Conservation (phyloP, 1,140 invertebrate species). For the Oscheius sp. region DNA sequence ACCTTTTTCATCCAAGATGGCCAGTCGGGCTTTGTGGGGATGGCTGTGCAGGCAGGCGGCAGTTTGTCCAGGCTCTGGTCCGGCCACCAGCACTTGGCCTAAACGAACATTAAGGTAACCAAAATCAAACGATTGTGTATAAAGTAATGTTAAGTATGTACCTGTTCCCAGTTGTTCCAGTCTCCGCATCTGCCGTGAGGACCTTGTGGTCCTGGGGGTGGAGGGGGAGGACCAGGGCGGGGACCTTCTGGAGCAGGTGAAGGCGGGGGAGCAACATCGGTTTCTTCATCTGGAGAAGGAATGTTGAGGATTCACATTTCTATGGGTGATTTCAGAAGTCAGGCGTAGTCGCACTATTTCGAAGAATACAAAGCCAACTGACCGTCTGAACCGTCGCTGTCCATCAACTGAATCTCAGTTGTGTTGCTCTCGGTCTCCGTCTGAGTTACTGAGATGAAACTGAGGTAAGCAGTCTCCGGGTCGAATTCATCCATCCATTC, state of each 20-base stretch:
- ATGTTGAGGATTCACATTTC: no score
- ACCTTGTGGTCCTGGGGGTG: neutral
- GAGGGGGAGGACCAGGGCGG: neutral
- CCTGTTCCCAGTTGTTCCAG: neutral
- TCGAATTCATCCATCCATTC: neutral
- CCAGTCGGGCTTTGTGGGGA: constrained; percentile 23
- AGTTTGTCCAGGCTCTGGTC: constrained; percentile 10
- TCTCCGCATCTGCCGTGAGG: neutral
- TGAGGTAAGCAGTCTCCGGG: neutral
- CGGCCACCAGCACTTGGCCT: constrained; percentile 36
- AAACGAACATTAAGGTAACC: neutral
- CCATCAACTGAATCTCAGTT: no score
- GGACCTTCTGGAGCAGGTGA: neutral
- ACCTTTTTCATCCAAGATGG: constrained; percentile 30
- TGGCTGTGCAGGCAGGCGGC: constrained; percentile 11
- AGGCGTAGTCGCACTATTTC: no score
- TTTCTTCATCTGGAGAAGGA: neutral
- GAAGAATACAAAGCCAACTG: no score
- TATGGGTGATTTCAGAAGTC: no score
- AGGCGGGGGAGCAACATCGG: neutral
- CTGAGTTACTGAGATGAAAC: neutral
- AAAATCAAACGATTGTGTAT: neutral
- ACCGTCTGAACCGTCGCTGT: no score
- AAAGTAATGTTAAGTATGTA: neutral
- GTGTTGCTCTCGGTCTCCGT: no score